phyloP scores from a whole-genome alignment of 2,797 vertebrate genomes.

The Miichthys miiuy region DNA sequence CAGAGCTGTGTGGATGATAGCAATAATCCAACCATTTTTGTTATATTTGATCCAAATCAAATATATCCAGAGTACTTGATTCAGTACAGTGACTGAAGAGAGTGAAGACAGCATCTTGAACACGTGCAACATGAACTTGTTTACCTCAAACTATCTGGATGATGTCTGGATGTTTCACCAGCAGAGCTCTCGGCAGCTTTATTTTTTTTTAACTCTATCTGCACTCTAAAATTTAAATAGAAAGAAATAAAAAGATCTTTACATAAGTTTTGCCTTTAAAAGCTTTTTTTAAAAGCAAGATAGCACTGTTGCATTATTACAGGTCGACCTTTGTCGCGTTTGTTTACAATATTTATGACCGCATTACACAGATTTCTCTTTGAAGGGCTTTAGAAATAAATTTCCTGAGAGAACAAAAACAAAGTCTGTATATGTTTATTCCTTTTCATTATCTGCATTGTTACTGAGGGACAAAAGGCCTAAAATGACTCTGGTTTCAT shows the following conservation, averaged over 20 bases:
- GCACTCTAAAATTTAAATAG: too few species aligned
- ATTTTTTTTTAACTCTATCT: too few species aligned
- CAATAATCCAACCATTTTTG: constrained; percentile 85
- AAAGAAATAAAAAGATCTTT: too few species aligned
- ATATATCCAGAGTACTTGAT: constrained; percentile 94
- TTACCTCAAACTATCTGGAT: neutral
- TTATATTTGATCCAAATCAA: constrained; percentile 92
- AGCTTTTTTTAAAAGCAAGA: too few species aligned
- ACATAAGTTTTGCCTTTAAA: too few species aligned
- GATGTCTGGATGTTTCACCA: too few species aligned
- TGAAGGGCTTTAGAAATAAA: constrained; percentile 1
- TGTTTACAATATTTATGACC: neutral
- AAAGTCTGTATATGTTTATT: constrained; percentile 15
- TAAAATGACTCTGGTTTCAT: neutral
- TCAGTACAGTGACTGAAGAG: constrained; percentile 80
- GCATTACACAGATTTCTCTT: neutral
- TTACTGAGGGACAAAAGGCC: neutral
- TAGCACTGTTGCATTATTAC: neutral
- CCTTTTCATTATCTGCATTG: neutral
- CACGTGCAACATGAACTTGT: neutral
- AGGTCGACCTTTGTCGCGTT: neutral
- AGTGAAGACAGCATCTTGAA: neutral
- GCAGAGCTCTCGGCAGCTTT: neutral
- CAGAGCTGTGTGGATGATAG: constrained; percentile 89
- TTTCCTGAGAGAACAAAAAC: neutral